Conservation (phyloP, 2,888 invertebrate species). For the Callyntrura sp. region DNA sequence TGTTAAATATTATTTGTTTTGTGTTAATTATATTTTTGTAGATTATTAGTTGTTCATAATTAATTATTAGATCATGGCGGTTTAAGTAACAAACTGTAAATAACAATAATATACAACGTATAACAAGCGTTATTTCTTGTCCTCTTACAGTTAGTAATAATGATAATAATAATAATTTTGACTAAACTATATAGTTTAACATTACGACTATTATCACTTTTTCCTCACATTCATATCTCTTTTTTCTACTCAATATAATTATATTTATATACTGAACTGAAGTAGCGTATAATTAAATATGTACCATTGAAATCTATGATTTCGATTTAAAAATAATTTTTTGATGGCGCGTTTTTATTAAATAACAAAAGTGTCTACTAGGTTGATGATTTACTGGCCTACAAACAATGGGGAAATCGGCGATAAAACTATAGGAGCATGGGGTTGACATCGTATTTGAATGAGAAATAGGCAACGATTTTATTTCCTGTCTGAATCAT, state of each 20-base stretch:
- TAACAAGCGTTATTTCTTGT: slow-evolving; percentile 24
- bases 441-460: slow-evolving; percentile 17
- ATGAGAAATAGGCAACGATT: slow-evolving; percentile 37
- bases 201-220: slow-evolving; percentile 68
- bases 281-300: slow-evolving; percentile 18
- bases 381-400: slow-evolving; percentile 47
- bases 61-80: slow-evolving; percentile 43
- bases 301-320: slow-evolving; percentile 24
- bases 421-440: slow-evolving; percentile 17
- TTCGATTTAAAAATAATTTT: slow-evolving; percentile 49
- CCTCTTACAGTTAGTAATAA: slow-evolving; percentile 17
- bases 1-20: not conserved
- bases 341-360: slow-evolving; percentile 7
- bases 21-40: not conserved
- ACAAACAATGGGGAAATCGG: not conserved
- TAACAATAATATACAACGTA: slow-evolving; percentile 36
- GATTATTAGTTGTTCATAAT: not conserved
- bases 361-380: slow-evolving; percentile 17
- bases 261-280: slow-evolving; percentile 26
- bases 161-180: slow-evolving; percentile 10
- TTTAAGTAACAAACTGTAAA: slow-evolving; percentile 66
- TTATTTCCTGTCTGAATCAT: slow-evolving; percentile 1
- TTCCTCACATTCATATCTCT: slow-evolving; percentile 55
- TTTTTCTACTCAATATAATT: slow-evolving; percentile 1
- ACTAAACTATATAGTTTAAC: slow-evolving; percentile 29